These are phyloP conservation scores for Hypselothyrea guttata DNA, from an alignment of 2,888 invertebrate species.

Conservation along the genomic window DNA sequence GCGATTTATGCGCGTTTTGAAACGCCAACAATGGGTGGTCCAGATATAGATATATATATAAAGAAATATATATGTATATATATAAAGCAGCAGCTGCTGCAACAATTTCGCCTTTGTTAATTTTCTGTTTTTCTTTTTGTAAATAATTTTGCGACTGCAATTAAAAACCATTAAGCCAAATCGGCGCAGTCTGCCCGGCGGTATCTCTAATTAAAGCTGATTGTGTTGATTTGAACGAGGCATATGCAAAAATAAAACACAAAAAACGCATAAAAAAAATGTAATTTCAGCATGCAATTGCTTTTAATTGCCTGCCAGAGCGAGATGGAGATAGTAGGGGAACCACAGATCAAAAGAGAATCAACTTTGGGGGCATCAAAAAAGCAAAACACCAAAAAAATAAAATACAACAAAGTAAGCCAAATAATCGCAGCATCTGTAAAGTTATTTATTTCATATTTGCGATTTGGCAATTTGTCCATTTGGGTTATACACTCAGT, in stretches of 20 bases:
- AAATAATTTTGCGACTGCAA: conserved; percentile 52
- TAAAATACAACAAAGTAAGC: too few relatives aligned
- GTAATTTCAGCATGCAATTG: conserved; percentile 49
- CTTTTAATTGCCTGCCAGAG: conserved; percentile 49
- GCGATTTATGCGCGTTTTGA: conserved; percentile 4
- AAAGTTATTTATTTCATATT: conserved; percentile 7
- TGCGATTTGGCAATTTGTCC: conserved; percentile 8
- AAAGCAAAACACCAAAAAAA: too few relatives aligned
- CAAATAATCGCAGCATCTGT: conserved; percentile 36
- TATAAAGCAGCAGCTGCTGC: conserved; percentile 1
- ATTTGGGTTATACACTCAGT: conserved; percentile 29
- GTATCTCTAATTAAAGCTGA: conserved; percentile 62
- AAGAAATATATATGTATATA: too few relatives aligned
- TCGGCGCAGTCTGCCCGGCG: conserved; percentile 58
- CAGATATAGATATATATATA: not conserved
- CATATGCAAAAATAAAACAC: conserved; percentile 33
- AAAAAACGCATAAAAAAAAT: conserved; percentile 14
- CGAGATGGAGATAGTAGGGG: not conserved
- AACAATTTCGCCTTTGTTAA: conserved; percentile 15
- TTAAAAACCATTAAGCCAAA: conserved; percentile 67
- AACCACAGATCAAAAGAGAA: not conserved
- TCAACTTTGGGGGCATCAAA: not conserved
- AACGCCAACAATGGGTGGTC: conserved; percentile 22
- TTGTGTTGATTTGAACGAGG: conserved; percentile 51
- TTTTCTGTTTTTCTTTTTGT: conserved; percentile 17